phyloP scores from a whole-genome alignment of 2,113 vertebrate genomes.

The Engraulis encrasicolus region DNA sequence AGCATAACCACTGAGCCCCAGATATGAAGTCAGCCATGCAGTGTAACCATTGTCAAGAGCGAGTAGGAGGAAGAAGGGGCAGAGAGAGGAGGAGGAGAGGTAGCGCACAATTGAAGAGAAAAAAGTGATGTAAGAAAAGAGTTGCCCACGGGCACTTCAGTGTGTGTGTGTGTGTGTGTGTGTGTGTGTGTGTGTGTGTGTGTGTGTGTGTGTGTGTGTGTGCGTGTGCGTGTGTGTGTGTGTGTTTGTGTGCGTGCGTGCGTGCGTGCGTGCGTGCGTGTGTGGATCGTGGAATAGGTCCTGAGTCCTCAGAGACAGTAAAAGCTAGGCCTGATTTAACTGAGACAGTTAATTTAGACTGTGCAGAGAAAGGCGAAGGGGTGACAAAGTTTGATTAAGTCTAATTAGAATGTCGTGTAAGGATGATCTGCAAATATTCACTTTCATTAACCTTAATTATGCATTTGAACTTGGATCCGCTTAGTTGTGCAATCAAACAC shows the following conservation, averaged over 20 bases:
- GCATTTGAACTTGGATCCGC: neutral
- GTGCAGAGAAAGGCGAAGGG: neutral
- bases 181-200: slow-evolving; percentile 5
- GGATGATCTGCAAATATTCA: neutral
- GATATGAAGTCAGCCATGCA: slow-evolving; percentile 55
- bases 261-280: neutral
- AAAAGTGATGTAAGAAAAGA: slow-evolving; percentile 30
- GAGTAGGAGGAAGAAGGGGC: neutral
- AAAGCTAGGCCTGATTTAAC: neutral
- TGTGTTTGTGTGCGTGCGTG: too few species aligned
- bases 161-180: too few species aligned
- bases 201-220: slow-evolving; percentile 1
- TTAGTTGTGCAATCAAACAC: neutral
- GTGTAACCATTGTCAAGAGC: slow-evolving; percentile 20
- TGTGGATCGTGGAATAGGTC: neutral
- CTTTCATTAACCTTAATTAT: slow-evolving; percentile 4
- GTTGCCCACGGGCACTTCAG: neutral
- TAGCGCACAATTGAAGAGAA: neutral
- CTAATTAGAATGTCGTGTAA: neutral
- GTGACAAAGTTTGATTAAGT: neutral
- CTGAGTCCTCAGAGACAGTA: neutral
- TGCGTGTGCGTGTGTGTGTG: neutral
- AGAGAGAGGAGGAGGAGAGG: neutral
- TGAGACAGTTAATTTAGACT: neutral
- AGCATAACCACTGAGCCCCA: slow-evolving; percentile 47